Evolutionary conservation across 2,797 vertebrate genomes (phyloP), one percentile per base, ranked within the genome.

Genomic region (Melanotaenia trifasciata): DNA sequence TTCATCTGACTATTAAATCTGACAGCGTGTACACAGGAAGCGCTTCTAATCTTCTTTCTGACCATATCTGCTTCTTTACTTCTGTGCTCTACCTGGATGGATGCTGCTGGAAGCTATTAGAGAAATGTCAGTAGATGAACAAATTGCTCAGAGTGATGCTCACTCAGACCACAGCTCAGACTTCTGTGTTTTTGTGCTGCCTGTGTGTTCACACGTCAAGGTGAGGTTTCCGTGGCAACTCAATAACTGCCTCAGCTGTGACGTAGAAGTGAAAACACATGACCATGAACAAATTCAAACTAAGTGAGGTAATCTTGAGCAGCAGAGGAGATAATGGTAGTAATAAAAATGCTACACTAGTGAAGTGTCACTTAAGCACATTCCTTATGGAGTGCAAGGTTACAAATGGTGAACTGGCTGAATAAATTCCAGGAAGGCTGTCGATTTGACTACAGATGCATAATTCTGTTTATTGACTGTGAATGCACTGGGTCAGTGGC

Each of bases 161-260:
- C 12, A 30, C 54, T 63, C 20, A 70, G 77, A 65, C 69, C 57
- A 67, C 36, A 75, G 47, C 68, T 69, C 47, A 8, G 16, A 58
- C 58, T 35, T 58, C 32, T 50, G 12, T 32, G 47, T 43, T 58
- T 73, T 20, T 18, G 45, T 22, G 54, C 40, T 22, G 24, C 35
- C 35, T 38, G 13, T 22, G 26, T 28, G 12, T 65, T 80, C 58
- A 36, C 26, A 24, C 4, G 0, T 58, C 40, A 56, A 45, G 28
- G 60, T 54, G 50, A 65, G 54, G 26, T 82, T 80, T 30, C 84
- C 0, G 1, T 74, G 65, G 64, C 56, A 84, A 79, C 63, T 60
- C 71, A 35, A 12, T 71, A 66, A 77, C 57, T 20, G 14, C 40
- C 47, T 10, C 32, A 81, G 32, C 57, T 64, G 74, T 63, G 57